These are phyloP conservation scores for Merluccius polli DNA, from an alignment of 2,797 vertebrate genomes.

Conservation along the genomic window DNA sequence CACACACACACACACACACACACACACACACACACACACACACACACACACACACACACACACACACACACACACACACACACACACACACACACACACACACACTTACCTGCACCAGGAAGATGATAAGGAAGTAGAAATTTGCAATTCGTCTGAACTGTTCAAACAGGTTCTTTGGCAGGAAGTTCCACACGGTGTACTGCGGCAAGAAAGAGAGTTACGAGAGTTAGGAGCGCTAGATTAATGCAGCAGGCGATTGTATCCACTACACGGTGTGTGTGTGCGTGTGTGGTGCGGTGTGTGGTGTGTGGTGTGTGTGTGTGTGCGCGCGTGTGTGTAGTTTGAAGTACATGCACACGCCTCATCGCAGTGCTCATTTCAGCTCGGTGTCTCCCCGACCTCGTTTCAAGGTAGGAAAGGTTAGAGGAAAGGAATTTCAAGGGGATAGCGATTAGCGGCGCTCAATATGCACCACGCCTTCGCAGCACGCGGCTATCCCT, in stretches of 20 bases:
- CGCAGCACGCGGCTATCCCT: slow-evolving; percentile 29
- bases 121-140: slow-evolving; percentile 99
- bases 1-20: slow-evolving; percentile 80
- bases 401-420: slow-evolving; percentile 10
- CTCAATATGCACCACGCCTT: slow-evolving; percentile 38
- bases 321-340: background rate
- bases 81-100: slow-evolving; percentile 49
- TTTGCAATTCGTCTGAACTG: slow-evolving; percentile 99
- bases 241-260: slow-evolving; percentile 1
- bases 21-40: slow-evolving; percentile 60
- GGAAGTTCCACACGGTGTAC: slow-evolving; percentile 99
- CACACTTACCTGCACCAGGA: slow-evolving; percentile 93
- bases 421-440: slow-evolving; percentile 28
- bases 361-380: slow-evolving; percentile 2
- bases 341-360: no score
- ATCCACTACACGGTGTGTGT: background rate
- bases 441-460: slow-evolving; percentile 41
- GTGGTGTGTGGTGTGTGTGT: background rate
- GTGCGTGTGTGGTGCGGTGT: background rate
- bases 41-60: slow-evolving; percentile 58
- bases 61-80: background rate
- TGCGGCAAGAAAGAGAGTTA: slow-evolving; percentile 47
- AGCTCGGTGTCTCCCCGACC: slow-evolving; percentile 20
- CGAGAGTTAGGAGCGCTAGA: slow-evolving; percentile 9
- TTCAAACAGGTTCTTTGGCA: slow-evolving; percentile 98